phyloP scores from a whole-genome alignment of 2,797 vertebrate genomes.

The Helicolenus hilgendorfi region DNA sequence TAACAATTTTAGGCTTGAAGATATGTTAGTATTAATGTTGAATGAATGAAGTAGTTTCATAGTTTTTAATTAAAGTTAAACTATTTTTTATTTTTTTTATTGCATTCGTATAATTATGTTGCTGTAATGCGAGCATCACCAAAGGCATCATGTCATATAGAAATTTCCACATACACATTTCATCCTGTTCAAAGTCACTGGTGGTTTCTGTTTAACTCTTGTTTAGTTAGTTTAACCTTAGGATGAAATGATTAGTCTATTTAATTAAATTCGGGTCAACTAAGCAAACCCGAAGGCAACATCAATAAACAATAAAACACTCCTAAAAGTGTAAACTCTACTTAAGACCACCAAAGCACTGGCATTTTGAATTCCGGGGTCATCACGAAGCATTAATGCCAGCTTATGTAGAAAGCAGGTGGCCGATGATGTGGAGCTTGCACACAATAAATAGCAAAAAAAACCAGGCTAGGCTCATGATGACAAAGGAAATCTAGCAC shows the following conservation, averaged over 20 bases:
- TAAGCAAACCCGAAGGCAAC: background rate
- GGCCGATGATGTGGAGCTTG: conserved; percentile 9
- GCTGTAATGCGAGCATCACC: background rate
- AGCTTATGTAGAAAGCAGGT: conserved; percentile 23
- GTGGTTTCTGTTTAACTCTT: background rate
- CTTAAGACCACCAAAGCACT: background rate
- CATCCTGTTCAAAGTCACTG: background rate
- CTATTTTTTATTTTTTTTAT: background rate
- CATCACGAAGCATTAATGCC: background rate
- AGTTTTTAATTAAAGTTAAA: background rate
- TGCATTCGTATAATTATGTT: background rate
- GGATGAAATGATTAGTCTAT: background rate
- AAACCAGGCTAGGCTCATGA: conserved; percentile 37
- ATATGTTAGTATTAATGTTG: background rate
- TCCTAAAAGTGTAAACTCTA: background rate
- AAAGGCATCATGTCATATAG: background rate
- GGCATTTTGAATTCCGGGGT: background rate
- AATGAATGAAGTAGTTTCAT: background rate
- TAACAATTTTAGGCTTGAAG: background rate
- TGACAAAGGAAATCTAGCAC: conserved; percentile 41
- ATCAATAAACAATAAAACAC: background rate
- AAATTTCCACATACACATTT: background rate
- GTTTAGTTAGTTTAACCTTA: background rate
- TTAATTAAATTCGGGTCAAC: background rate
- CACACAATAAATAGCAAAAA: conserved; percentile 23